Conservation (phyloP, 2,888 invertebrate genomes). For the Keiferia lycopersicella region DNA sequence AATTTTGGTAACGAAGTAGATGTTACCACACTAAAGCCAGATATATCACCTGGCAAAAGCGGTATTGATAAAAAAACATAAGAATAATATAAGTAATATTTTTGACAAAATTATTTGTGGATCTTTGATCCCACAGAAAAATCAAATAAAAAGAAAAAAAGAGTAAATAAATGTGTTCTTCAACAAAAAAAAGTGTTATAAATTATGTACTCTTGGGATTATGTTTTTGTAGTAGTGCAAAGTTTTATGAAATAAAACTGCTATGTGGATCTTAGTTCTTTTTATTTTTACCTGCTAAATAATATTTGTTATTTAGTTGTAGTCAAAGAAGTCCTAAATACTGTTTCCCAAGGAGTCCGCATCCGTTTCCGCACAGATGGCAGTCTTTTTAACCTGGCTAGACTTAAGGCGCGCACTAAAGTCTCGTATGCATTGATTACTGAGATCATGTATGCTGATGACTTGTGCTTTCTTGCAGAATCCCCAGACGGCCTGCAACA, state of each 20-base stretch:
- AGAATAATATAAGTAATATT: slow-evolving; percentile 34
- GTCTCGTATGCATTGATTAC: no score
- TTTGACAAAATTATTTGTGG: slow-evolving; percentile 21
- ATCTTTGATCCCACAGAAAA: slow-evolving; percentile 18
- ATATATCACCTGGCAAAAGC: slow-evolving; percentile 51
- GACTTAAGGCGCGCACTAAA: no score
- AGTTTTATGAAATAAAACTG: slow-evolving; percentile 26
- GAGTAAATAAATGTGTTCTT: slow-evolving; percentile 18
- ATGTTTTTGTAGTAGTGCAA: slow-evolving; percentile 15
- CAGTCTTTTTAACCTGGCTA: no score
- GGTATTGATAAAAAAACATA: slow-evolving; percentile 72
- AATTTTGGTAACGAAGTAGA: slow-evolving; percentile 56
- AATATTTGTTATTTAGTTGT: no score
- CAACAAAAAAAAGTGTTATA: slow-evolving; percentile 7
- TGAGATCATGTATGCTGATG: no score
- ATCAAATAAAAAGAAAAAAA: slow-evolving; percentile 7
- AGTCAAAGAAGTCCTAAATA: no score
- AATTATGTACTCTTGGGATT: slow-evolving; percentile 2
- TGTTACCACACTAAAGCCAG: slow-evolving; percentile 45
- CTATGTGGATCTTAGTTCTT: slow-evolving; percentile 22
- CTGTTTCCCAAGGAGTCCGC: no score
- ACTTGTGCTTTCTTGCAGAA: no score
- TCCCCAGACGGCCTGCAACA: no score
- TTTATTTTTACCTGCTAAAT: background rate
- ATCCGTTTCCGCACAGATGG: no score